phyloP scores from a whole-genome alignment of 1,140 invertebrate species.

The Drosophila obscura region DNA sequence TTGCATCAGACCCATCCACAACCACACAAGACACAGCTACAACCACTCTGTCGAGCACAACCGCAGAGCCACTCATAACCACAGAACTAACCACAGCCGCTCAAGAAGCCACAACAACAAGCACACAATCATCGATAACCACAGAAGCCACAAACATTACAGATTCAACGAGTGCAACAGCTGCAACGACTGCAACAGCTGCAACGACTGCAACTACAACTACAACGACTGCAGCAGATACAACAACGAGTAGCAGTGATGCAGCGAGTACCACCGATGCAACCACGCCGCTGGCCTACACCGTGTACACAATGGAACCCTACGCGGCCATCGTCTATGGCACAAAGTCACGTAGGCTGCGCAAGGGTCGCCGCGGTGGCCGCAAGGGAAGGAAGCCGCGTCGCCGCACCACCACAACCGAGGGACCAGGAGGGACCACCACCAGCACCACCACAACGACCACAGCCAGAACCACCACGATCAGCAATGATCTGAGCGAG shows the following conservation, averaged over 20 bases:
- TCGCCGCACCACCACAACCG: conserved; percentile 48
- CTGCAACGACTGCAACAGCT: not conserved
- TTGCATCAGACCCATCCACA: not conserved
- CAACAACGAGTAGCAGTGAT: not conserved
- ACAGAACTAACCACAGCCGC: conserved; percentile 1
- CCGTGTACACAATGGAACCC: conserved; percentile 35
- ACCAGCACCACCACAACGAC: conserved; percentile 26
- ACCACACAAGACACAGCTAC: not conserved
- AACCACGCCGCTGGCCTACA: conserved; percentile 14
- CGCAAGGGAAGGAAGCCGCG: conserved; percentile 38
- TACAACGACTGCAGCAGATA: not conserved
- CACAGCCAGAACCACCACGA: not conserved
- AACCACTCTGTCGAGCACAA: not conserved
- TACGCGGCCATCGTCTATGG: conserved; percentile 48
- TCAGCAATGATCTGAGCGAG: conserved; percentile 19
- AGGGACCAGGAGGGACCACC: conserved; percentile 12
- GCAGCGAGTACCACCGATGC: conserved; percentile 18
- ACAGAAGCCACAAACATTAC: conserved; percentile 7
- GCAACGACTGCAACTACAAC: conserved; percentile 11
- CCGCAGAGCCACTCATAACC: not conserved
- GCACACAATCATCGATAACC: not conserved
- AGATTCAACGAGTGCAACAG: not conserved
- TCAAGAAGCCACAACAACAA: not conserved
- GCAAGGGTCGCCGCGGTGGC: conserved; percentile 50
- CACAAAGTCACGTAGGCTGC: conserved; percentile 14